phyloP scores from a whole-genome alignment of 2,888 invertebrate species.

The Liposcelis brunnea region DNA sequence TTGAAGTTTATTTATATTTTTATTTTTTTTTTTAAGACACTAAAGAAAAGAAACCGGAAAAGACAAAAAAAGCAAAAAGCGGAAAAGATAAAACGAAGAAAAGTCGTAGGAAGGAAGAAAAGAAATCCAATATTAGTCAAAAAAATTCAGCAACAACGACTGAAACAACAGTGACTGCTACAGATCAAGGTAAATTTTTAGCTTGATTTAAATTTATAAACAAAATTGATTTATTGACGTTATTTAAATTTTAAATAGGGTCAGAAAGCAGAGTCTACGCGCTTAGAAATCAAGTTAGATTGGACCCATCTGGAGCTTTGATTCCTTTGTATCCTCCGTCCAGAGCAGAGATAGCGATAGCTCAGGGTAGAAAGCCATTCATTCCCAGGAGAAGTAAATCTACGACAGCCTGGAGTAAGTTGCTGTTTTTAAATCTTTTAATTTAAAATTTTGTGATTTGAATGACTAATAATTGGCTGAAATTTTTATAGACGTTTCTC shows the following conservation, averaged over 20 bases:
- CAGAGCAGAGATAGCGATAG: constrained; percentile 8
- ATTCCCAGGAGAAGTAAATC: constrained; percentile 20
- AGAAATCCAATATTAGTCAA: neutral
- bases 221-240: no score
- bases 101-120: neutral
- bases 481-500: neutral
- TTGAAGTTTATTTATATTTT: no score
- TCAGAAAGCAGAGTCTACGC: constrained; percentile 21
- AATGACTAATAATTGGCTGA: no score
- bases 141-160: neutral
- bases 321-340: constrained; percentile 5
- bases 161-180: neutral
- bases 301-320: constrained; percentile 17
- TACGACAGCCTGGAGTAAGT: constrained; percentile 15
- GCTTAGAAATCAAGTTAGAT: constrained; percentile 27
- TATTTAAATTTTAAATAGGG: no score
- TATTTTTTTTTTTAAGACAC: no score
- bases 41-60: no score
- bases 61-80: no score
- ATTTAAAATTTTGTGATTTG: no score
- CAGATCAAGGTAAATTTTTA: constrained; percentile 5
- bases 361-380: constrained; percentile 10
- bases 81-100: no score
- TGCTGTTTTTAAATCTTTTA: no score
- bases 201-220: no score